Base-by-base conservation (phyloP, 2,113 vertebrate species). In the Dipodomys spectabilis region DNA sequence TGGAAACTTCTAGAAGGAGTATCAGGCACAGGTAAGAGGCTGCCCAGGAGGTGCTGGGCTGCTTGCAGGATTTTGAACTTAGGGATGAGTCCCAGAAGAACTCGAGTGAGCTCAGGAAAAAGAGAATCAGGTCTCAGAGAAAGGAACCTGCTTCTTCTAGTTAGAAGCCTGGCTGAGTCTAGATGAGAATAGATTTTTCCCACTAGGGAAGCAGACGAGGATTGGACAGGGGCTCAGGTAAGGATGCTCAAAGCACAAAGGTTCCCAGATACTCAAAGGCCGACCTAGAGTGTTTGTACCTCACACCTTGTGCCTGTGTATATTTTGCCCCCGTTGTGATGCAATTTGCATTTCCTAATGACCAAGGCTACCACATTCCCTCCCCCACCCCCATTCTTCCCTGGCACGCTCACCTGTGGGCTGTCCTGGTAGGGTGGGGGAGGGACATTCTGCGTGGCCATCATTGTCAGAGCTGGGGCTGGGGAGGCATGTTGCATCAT, bases 401-500 rank as follows among this genome's bases (percentile, higher is more conserved):
- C 57, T 86, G 75, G 80, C 82, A 45, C 93, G 95, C 99, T 98
- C 97, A 99, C 99, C 99, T 99, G 99, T 84, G 99, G 99, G 98
- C 98, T 99, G 98, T 99, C 99, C 97, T 99, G 99, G 98, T 99
- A 99, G 96, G 99, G 98, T 98, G 99, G 99, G 98, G 99, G 99
- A 98, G 99, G 99, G 98, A 99, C 99, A 30, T 99, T 99, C 99
- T 99, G 99, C 96, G 99, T 99, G 99, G 99, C 99, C 99, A 99
- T 99, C 99, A 99, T 99, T 88, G 98, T 99, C 99, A 99, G 97
- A 99, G 99, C 98, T 97, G 99, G 98, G 97, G 99, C 98, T 97
- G 99, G 99, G 98, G 99, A 99, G 98, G 98, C 99, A 99, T 99
- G 99, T 99, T 99, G 99, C 99, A 99, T 99, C 99, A 99, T 99